These are phyloP conservation scores for Arctopsyche grandis DNA, from an alignment of 1,140 invertebrate species.

Conservation along the genomic window DNA sequence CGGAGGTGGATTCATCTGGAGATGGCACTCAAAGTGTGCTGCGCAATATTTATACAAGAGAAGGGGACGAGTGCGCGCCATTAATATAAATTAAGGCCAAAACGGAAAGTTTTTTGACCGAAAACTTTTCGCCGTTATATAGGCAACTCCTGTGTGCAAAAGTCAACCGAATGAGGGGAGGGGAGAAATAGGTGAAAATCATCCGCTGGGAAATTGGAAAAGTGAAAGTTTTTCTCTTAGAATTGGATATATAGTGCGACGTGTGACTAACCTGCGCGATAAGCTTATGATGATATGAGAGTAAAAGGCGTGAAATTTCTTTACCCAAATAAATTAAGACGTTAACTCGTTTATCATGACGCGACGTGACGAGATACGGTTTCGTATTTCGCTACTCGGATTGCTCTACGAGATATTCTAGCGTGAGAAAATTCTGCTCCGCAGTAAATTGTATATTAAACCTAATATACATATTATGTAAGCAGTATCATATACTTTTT, in stretches of 20 bases:
- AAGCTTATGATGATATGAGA: too few relatives aligned
- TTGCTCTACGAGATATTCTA: not conserved
- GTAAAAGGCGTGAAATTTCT: too few relatives aligned
- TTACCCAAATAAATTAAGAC: too few relatives aligned
- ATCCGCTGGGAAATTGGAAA: conserved; percentile 8
- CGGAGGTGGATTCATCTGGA: too few relatives aligned
- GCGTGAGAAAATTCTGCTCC: not conserved
- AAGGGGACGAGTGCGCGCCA: not conserved
- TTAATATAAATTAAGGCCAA: conserved; percentile 19
- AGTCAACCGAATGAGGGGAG: not conserved
- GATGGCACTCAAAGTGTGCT: too few relatives aligned
- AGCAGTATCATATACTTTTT: not conserved
- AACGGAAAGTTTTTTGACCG: conserved; percentile 2
- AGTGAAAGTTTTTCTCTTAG: not conserved
- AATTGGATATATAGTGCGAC: not conserved
- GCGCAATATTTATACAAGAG: not conserved
- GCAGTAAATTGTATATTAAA: too few relatives aligned
- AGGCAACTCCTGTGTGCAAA: not conserved
- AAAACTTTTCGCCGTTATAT: not conserved
- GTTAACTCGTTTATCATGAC: too few relatives aligned
- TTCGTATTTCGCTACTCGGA: not conserved
- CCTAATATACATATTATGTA: conserved; percentile 18
- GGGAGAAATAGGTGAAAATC: not conserved
- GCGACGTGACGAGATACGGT: not conserved
- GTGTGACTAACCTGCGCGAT: too few relatives aligned